Conservation (phyloP, 1,140 invertebrate species). For the Metaphire vulgaris region DNA sequence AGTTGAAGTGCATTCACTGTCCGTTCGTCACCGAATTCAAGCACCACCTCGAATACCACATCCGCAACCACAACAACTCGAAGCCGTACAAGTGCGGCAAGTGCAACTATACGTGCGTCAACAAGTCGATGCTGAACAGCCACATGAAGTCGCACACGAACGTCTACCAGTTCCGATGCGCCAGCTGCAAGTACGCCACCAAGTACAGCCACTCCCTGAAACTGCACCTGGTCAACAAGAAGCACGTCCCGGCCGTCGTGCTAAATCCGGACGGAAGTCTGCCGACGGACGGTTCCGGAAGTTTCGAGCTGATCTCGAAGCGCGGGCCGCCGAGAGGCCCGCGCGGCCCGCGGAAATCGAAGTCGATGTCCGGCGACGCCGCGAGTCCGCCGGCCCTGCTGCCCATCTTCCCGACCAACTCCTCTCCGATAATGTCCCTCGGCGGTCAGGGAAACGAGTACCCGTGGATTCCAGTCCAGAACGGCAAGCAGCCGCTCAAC, state of each 20-base stretch:
- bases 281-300: conserved; percentile 37
- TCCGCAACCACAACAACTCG: conserved; percentile 86
- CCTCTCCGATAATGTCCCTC: not conserved
- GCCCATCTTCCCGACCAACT: not conserved
- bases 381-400: not conserved
- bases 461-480: not conserved
- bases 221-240: conserved; percentile 84
- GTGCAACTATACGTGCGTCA: conserved; percentile 70
- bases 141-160: conserved; percentile 97
- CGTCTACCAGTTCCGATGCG: conserved; percentile 90
- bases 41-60: conserved; percentile 92
- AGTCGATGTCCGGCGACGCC: too few species aligned
- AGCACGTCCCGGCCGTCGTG: conserved; percentile 60
- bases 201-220: conserved; percentile 98
- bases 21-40: conserved; percentile 98
- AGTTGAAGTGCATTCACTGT: conserved; percentile 83
- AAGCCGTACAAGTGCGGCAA: conserved; percentile 94
- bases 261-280: conserved; percentile 49
- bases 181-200: conserved; percentile 90
- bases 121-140: conserved; percentile 98
- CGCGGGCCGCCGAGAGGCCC: conserved; percentile 48
- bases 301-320: conserved; percentile 41
- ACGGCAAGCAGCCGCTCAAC: not conserved
- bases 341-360: conserved; percentile 24
- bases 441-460: not conserved